Percentiles rank a stretch among this genome's conserved stretches.
phyloP scores from a whole-genome alignment of 2,113 vertebrate genomes.

The Rhodinocichla rosea region DNA sequence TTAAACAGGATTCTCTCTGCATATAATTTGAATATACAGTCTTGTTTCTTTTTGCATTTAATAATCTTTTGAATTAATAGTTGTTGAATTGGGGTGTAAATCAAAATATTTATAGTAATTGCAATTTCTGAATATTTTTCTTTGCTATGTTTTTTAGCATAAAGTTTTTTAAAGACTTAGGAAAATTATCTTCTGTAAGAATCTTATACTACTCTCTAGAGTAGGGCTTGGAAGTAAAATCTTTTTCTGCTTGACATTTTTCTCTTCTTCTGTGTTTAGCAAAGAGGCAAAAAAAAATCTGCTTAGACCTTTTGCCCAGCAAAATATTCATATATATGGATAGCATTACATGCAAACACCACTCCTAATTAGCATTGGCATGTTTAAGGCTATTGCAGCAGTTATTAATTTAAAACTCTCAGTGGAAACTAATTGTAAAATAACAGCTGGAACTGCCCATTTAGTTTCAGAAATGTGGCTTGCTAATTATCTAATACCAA shows the following conservation, averaged over 20 bases:
- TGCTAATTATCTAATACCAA: slow-evolving; percentile 48
- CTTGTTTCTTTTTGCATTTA: not conserved
- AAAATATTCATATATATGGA: slow-evolving; percentile 20
- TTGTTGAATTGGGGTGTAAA: not conserved
- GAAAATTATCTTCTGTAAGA: not conserved
- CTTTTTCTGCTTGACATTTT: not conserved
- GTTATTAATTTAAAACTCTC: slow-evolving; percentile 57
- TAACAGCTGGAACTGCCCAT: slow-evolving; percentile 55
- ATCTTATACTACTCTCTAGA: not conserved
- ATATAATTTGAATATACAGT: not conserved
- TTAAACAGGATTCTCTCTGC: not conserved
- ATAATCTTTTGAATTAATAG: not conserved
- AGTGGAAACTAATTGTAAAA: slow-evolving; percentile 58
- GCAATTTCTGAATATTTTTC: not conserved
- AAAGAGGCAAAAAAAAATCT: not conserved
- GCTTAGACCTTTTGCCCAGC: not conserved
- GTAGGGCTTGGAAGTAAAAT: not conserved
- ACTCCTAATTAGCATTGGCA: slow-evolving; percentile 40
- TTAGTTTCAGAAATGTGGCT: slow-evolving; percentile 34
- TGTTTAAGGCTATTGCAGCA: slow-evolving; percentile 39
- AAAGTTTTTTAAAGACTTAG: not conserved
- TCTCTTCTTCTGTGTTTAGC: slow-evolving; percentile 1
- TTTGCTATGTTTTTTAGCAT: not conserved
- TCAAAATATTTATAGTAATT: not conserved
- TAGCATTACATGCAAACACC: slow-evolving; percentile 43